A percentile compares a stretch with the other conserved stretches of the same genome.
Conservation (phyloP, 2,113 vertebrate genomes). For the Lathamus discolor region DNA sequence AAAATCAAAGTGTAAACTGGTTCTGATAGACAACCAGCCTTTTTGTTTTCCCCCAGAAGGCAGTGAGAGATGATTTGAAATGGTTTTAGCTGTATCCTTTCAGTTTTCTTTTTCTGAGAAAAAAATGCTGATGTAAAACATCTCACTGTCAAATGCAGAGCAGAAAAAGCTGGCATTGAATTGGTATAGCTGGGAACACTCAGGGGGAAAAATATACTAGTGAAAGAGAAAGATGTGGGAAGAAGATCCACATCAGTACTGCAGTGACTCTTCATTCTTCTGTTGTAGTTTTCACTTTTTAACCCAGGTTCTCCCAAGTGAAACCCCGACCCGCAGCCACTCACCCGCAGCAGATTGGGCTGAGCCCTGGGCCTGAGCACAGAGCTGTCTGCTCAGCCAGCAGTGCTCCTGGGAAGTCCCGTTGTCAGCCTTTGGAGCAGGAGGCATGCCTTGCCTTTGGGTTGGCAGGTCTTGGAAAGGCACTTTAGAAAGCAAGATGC, state of each 20-base stretch:
- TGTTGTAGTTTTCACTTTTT: neutral
- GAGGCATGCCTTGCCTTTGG: fast-evolving
- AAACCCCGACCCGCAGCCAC: neutral
- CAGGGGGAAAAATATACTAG: neutral
- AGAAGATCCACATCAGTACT: neutral
- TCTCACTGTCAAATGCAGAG: neutral
- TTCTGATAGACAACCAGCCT: neutral
- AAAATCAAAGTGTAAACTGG: neutral
- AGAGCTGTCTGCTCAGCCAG: neutral
- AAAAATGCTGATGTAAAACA: neutral
- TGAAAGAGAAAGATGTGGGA: neutral
- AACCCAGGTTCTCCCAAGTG: neutral
- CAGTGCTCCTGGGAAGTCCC: neutral
- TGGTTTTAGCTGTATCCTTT: neutral
- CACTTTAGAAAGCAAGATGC: neutral
- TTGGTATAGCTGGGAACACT: neutral
- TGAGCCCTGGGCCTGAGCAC: neutral
- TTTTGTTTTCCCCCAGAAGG: neutral
- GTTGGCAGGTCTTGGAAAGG: neutral
- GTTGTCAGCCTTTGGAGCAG: neutral
- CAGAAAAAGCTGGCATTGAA: neutral
- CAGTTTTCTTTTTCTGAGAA: neutral
- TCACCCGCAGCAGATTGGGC: fast-evolving
- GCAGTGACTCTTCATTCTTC: neutral
- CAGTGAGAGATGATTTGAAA: neutral